Base-by-base conservation (phyloP, 2,113 vertebrate genomes). In the Picathartes gymnocephalus region DNA sequence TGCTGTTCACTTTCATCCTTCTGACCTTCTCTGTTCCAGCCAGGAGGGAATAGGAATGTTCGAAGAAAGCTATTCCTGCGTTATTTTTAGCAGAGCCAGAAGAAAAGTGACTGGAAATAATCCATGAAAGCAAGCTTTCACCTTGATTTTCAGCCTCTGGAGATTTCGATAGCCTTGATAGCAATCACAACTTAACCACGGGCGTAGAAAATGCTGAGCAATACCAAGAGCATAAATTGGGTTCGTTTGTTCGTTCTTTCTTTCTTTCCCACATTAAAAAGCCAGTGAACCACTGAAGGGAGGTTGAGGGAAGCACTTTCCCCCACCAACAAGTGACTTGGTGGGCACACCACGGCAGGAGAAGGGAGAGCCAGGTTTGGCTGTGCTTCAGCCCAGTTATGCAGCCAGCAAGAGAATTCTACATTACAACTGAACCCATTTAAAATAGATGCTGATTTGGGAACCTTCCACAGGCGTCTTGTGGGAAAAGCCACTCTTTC, bases 51-150 rank as follows among this genome's bases (percentile, higher is more conserved):
- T 47, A 92, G 90, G 90, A 83, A 94, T 93, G 90, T 30, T 94
- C 4, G 4, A 90, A 88, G 92, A 83, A 96, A 94, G 88, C 80
- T 86, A 94, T 81, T 94, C 88, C 88, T 92, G 94, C 0, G 30
- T 58, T 94, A 97, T 97, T 94, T 97, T 96, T 97, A 96, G 94
- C 92, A 83, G 35, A 93, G 82, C 45, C 64, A 93, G 82, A 93
- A 90, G 94, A 95, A 94, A 93, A 95, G 86, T 77, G 86, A 86
- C 95, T 93, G 94, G 92, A 95, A 96, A 90, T 88, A 96, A 96
- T 83, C 95, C 88, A 81, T 88, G 92, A 96, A 94, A 95, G 86
- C 64, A 81, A 90, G 91, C 86, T 92, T 94, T 96, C 95, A 94
- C 95, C 94, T 95, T 92, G 90, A 92, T 95, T 96, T 95, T 33